Percentiles rank a stretch among this genome's conserved stretches.
These are phyloP conservation scores for Forbesichthys agassizii DNA, from an alignment of 2,113 vertebrate species.

Conservation along the genomic window DNA sequence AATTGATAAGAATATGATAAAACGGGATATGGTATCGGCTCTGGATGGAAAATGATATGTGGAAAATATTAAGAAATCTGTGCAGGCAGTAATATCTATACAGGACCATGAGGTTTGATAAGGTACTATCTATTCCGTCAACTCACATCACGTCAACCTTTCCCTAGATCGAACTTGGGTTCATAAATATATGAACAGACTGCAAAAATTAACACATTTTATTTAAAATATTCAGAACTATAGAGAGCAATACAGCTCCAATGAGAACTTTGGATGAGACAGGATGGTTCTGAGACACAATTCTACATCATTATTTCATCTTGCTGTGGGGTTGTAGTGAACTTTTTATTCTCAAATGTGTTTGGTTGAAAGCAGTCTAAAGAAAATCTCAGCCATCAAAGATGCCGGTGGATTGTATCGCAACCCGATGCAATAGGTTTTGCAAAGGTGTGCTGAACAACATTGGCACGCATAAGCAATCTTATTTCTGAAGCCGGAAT, in stretches of 20 bases:
- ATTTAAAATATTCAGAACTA: conserved; percentile 48
- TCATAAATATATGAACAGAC: conserved; percentile 42
- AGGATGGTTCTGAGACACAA: background rate
- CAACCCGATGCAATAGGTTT: no score
- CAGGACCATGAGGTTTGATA: background rate
- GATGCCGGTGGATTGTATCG: no score
- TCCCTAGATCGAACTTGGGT: conserved; percentile 8
- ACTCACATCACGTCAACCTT: conserved; percentile 14
- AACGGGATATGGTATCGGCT: background rate
- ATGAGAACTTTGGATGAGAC: background rate
- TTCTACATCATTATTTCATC: background rate
- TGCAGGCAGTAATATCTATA: background rate
- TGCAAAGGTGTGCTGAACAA: no score
- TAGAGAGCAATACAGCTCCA: conserved; percentile 10
- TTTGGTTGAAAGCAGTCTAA: no score
- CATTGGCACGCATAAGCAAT: no score
- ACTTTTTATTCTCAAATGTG: no score
- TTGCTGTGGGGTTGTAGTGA: background rate
- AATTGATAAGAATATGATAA: conserved; percentile 26
- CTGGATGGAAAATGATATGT: no score
- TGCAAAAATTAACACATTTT: conserved; percentile 39
- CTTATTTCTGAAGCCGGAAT: no score
- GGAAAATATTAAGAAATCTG: background rate
- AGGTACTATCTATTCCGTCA: background rate
- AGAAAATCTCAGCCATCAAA: no score